Evolutionary conservation across 2,113 vertebrate species (phyloP), one percentile per base, ranked within the genome.

Genomic region (Pleuronectes platessa): DNA sequence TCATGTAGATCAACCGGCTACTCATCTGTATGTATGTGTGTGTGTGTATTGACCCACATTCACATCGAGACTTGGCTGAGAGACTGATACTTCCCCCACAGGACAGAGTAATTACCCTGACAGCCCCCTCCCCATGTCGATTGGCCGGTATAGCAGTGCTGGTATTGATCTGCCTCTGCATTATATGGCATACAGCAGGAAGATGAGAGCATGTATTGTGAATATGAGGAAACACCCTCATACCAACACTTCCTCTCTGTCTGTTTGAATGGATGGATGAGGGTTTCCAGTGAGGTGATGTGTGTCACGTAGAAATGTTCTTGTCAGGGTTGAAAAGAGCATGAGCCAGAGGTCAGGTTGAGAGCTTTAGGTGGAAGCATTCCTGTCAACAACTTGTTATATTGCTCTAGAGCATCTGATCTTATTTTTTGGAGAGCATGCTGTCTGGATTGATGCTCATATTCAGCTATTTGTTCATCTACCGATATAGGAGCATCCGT

Each of bases 21-120:
- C 76, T 81, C 56, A 42, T 54, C 58, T 63, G 37, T 60, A 45
- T 54, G 69, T 40, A 23, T 73, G 26, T 80, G 55, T 45, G 23
- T 61, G 2, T 77, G 68, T 65, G 66, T 81, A 65, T 72, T 87
- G 90, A 93, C 90, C 88, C 87, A 91, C 74, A 92, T 92, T 74
- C 26, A 74, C 42, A 89, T 89, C 59, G 67, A 81, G 75, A 81
- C 55, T 81, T 83, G 76, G 74, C 55, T 74, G 59, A 69, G 68
- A 78, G 59, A 31, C 31, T 67, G 51, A 79, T 85, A 71, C 60
- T 64, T 64, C 62, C 81, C 84, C 65, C 82, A 78, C 62, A 86
- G 89, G 82, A 78, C 56, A 56, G 63, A 74, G 76, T 92, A 84
- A 89, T 91, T 89, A 90, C 81, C 63, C 70, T 6, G 58, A 70